Conservation (phyloP, 2,113 vertebrate genomes). For the Laticauda laticaudata region DNA sequence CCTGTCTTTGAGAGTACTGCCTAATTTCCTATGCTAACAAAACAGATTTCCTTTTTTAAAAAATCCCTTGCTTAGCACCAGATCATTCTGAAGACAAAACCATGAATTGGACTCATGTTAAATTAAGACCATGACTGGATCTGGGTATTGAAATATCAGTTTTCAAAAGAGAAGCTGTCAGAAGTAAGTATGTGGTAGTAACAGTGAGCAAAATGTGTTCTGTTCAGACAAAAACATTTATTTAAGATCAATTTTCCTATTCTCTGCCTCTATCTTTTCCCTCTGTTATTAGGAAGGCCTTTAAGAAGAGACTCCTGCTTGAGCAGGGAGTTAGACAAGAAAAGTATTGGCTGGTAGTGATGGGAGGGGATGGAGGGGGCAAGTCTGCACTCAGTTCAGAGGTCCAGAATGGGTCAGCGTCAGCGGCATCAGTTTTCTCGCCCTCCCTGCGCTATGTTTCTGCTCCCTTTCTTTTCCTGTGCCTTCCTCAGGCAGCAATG, state of each 20-base stretch:
- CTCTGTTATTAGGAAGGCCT: background rate
- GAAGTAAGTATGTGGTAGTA: background rate
- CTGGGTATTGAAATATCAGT: background rate
- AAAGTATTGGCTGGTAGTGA: too few relatives aligned
- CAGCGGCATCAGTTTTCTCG: too few relatives aligned
- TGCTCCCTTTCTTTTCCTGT: too few relatives aligned
- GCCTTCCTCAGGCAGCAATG: too few relatives aligned
- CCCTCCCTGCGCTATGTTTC: too few relatives aligned
- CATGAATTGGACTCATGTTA: background rate
- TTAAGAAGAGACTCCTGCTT: background rate
- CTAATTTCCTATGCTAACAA: constrained; percentile 49
- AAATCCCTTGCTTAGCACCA: constrained; percentile 3
- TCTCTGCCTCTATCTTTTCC: background rate
- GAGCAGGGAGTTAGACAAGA: background rate
- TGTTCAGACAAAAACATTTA: too few relatives aligned
- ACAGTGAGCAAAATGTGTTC: background rate
- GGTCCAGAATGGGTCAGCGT: too few relatives aligned
- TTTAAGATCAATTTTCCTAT: background rate
- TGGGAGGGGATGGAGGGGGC: too few relatives aligned
- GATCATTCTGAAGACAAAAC: background rate
- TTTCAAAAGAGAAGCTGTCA: background rate
- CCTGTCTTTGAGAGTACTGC: constrained; percentile 27
- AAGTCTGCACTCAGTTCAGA: too few relatives aligned
- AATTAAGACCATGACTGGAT: background rate
- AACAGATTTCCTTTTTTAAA: background rate